Conservation (phyloP, 2,888 invertebrate species). For the Rhagonycha fulva region DNA sequence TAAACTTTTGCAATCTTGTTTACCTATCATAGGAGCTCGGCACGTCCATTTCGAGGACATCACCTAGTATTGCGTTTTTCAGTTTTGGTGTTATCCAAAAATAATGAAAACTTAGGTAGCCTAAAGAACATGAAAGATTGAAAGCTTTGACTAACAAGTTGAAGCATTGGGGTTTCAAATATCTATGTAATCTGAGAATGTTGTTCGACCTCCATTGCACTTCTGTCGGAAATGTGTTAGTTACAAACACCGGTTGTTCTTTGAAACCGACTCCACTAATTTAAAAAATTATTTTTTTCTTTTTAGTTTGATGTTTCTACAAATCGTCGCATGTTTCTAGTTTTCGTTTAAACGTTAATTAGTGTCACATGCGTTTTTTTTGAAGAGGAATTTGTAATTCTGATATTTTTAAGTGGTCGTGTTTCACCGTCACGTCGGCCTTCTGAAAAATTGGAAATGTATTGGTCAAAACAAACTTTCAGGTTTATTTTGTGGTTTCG, state of each 20-base stretch:
- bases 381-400: neutral
- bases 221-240: slow-evolving; percentile 35
- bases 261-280: slow-evolving; percentile 44
- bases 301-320: slow-evolving; percentile 37
- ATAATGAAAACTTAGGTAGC: neutral
- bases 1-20: neutral
- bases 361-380: slow-evolving; percentile 40
- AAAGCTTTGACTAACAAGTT: slow-evolving; percentile 3
- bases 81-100: neutral
- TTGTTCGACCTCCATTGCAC: slow-evolving; percentile 26
- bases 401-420: neutral
- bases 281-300: slow-evolving; percentile 39
- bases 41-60: neutral
- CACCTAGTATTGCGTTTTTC: neutral
- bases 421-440: neutral
- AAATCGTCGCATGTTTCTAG: slow-evolving; percentile 43
- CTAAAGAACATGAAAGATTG: neutral
- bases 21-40: too few relatives aligned
- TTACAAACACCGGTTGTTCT: slow-evolving; percentile 35
- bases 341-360: slow-evolving; percentile 44
- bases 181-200: slow-evolving; percentile 25
- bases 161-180: slow-evolving; percentile 11
- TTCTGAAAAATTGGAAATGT: neutral
- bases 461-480: neutral
- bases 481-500: neutral